Base-by-base conservation (phyloP, 2,797 vertebrate species). In the Smutsia temminckii region DNA sequence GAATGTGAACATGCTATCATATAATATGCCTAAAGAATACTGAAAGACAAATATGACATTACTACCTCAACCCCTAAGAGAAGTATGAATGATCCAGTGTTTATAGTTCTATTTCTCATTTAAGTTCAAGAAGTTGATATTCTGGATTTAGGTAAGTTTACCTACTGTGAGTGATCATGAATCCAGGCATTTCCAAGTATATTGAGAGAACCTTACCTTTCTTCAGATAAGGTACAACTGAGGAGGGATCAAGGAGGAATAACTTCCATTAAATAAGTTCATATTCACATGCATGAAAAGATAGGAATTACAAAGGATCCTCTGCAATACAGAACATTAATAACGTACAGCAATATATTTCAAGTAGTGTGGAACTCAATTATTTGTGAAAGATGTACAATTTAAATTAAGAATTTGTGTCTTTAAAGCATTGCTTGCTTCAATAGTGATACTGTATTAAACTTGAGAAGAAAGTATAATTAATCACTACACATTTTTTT, bases 11-110 rank as follows among this genome's bases (percentile, higher is more conserved):
- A 92, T 64, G 18, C n/a, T 63, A 14, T 68, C 2, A 85, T 69
- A 32, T 84, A 16, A 1, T 66, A 69, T 55, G 25, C 23, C 3
- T 53, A 63, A 6, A 17, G 18, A 69, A 69, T 61, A 89, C n/a
- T 94, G 10, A 55, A 92, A 77, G 94, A 34, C 5, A 79, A 94
- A 46, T 89, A 93, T 37, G 53, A 21, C 29, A 42, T 91, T 68
- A 57, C 16, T 61, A 69, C 7, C 7, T 81, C 12, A 69, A 32
- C 27, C 32, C 11, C 5, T 32, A 63, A 34, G 59, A 79, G 64
- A 72, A 27, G 23, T 55, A 13, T 81, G 25, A 55, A 42, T 81
- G 42, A 81, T 16, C 2, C 40, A 51, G 55, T 2, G 5, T 68
- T 81, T 10, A 69, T 42, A 53, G 6, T 46, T 81, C 3, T 49